Evolutionary conservation across 2,797 vertebrate species (phyloP).

Genomic region (Catostomus latipinnis): DNA sequence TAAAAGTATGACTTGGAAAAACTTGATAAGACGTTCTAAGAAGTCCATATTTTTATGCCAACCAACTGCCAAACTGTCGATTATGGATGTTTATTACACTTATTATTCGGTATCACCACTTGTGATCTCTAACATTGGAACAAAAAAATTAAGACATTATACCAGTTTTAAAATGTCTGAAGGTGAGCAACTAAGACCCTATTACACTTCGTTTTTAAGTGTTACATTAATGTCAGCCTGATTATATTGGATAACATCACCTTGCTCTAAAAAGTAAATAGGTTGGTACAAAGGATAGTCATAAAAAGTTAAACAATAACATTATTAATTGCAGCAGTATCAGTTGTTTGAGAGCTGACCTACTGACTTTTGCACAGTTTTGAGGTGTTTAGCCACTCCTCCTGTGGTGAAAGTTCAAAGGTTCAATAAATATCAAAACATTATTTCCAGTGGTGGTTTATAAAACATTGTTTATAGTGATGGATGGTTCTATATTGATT

Average conservation of each 20-base stretch:
- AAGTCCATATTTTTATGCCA: not conserved
- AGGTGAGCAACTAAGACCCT: not conserved
- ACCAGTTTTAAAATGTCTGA: not conserved
- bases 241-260: not conserved
- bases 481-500: not conserved
- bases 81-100: not conserved
- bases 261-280: slow-evolving; percentile 12
- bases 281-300: slow-evolving; percentile 62
- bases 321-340: slow-evolving; percentile 54
- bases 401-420: not conserved
- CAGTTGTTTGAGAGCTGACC: slow-evolving; percentile 8
- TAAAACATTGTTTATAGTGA: not conserved
- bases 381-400: slow-evolving; percentile 3
- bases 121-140: not conserved
- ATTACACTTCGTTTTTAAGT: not conserved
- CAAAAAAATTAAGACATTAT: too few species aligned
- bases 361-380: slow-evolving; percentile 29
- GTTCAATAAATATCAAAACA: not conserved
- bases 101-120: not conserved
- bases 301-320: slow-evolving; percentile 71
- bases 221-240: not conserved
- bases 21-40: too few species aligned
- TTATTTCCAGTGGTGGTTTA: not conserved
- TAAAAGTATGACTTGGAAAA: too few species aligned
- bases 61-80: not conserved